Evolutionary conservation across 2,113 vertebrate species (phyloP), one percentile per base, ranked within the genome.

Genomic region (Pseudopipra pipra): DNA sequence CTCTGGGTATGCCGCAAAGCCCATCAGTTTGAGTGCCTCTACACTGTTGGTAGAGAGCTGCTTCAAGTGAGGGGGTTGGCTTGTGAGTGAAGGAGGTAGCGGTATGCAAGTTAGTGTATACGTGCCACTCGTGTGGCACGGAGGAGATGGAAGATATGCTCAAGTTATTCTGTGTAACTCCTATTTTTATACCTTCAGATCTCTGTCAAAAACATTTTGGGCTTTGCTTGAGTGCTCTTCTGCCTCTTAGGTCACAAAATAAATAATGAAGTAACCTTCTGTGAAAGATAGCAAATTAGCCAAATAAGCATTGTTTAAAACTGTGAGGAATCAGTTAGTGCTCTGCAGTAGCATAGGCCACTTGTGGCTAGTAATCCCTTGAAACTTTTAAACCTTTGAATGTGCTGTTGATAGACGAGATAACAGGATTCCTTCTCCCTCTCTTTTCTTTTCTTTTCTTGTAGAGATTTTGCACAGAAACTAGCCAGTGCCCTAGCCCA

Each of bases 391-490:
- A 74, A 49, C 51, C 46, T 83, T 65, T 82, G 33, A 82, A 65
- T 65, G 35, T 79, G 28, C 23, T 80, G 27, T 93, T 81, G 73
- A 39, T 87, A 61, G 15, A 68, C 62, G 43, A 91, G 37, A 49
- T 93, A 93, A 90, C 62, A 87, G n/a, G 56, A 81, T 43, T 89
- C 14, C 86, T 73, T 91, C n/a, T 63, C 13, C 15, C 18, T 62
- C 73, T 93, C 51, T 95, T 23, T 97, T 67, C 41, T 95, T 23
- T 97, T 67, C 41, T 85, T 93, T 67, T 27, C 72, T 93, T 97
- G 67, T 96, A 99, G 99, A 85, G 99, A 99, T 97, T 99, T 99
- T 98, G 99, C 99, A 88, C 99, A 99, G 97, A 99, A 99, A 93
- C 97, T 99, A 77, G 98, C 99, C 83, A 97, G 96, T 95, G 99